A percentile compares a stretch with the other conserved stretches of the same genome.
These are phyloP conservation scores for Bubo blakistoni DNA, from an alignment of 2,113 vertebrate genomes.

Conservation along the genomic window DNA sequence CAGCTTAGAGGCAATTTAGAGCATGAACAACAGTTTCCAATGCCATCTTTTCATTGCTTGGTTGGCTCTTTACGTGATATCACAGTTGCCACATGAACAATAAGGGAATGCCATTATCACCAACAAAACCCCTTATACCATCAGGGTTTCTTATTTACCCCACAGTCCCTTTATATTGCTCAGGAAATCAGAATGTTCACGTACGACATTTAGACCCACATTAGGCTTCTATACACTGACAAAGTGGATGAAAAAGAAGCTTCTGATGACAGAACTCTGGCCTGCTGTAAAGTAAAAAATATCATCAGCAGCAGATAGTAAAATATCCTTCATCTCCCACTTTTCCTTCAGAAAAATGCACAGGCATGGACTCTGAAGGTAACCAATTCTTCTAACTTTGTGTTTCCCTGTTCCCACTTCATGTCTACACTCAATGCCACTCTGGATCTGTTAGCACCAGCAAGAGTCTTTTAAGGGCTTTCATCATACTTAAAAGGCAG, in stretches of 20 bases:
- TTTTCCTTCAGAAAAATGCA: neutral
- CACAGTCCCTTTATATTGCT: neutral
- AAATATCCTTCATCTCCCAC: neutral
- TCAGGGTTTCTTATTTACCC: neutral
- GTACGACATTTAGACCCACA: neutral
- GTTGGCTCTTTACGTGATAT: neutral
- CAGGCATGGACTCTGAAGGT: neutral
- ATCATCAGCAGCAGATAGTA: neutral
- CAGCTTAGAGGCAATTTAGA: constrained; percentile 6
- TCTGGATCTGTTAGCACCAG: constrained; percentile 36
- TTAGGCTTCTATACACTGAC: neutral
- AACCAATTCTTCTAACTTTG: neutral
- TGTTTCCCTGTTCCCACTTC: constrained; percentile 14
- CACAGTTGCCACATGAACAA: neutral
- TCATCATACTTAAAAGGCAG: constrained; percentile 60
- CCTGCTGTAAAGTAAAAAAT: neutral
- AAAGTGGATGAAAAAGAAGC: neutral
- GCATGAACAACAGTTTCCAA: neutral
- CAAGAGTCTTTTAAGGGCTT: constrained; percentile 43
- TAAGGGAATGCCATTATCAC: neutral
- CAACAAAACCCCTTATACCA: neutral
- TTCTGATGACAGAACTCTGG: neutral
- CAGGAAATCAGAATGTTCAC: neutral
- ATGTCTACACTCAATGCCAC: neutral
- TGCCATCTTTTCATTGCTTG: neutral